Evolutionary conservation across 2,888 invertebrate genomes (phyloP).

Genomic region (Pristionchus arcanus): DNA sequence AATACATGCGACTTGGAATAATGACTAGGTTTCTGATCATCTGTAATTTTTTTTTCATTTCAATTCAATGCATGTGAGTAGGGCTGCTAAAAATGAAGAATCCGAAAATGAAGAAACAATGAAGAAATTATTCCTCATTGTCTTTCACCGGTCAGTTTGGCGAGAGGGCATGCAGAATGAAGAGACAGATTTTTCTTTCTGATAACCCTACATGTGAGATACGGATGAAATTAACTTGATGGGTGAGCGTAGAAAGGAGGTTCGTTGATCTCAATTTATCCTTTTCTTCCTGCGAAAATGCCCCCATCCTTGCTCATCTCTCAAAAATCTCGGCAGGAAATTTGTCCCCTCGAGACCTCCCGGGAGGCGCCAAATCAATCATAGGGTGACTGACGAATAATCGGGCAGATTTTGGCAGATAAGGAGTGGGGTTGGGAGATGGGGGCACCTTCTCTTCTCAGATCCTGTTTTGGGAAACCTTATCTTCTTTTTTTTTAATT

Average conservation of each 20-base stretch:
- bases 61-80: no score
- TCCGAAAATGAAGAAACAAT: no score
- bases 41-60: no score
- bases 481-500: neutral
- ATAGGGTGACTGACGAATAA: slow-evolving; percentile 29
- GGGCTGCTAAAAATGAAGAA: no score
- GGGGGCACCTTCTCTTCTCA: neutral
- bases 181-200: no score
- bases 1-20: neutral
- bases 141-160: no score
- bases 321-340: neutral
- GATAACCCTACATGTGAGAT: no score
- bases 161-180: no score
- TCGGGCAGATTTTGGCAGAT: slow-evolving; percentile 35
- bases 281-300: neutral
- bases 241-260: no score
- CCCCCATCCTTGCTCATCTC: neutral
- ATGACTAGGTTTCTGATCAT: no score
- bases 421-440: neutral
- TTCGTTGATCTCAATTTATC: slow-evolving; percentile 24
- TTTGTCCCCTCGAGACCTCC: slow-evolving; percentile 36
- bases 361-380: slow-evolving; percentile 23
- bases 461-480: neutral
- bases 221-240: no score
- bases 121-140: no score